phyloP scores from a whole-genome alignment of 2,888 invertebrate genomes.

The Iphiclides podalirius region DNA sequence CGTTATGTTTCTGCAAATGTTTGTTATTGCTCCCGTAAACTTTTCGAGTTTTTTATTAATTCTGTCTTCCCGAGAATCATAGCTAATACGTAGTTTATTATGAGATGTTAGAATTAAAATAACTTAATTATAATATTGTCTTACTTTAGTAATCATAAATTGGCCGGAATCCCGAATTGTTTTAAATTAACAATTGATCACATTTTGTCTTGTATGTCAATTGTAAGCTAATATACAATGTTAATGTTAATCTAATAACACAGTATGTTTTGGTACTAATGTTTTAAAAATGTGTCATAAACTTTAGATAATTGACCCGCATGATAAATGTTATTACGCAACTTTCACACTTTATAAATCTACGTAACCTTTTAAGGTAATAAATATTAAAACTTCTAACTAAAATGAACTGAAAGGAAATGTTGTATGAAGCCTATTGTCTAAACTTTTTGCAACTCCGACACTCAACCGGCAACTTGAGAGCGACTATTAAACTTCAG shows the following conservation, averaged over 20 bases:
- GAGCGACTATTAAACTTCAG: slow-evolving; percentile 62
- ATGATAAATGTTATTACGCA: neutral
- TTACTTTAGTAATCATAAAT: no score
- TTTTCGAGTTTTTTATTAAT: neutral
- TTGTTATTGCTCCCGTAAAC: slow-evolving; percentile 6
- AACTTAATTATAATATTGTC: no score
- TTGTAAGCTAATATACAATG: no score
- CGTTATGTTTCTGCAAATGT: slow-evolving; percentile 12
- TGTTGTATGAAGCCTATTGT: slow-evolving; percentile 44
- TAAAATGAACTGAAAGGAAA: slow-evolving; percentile 40
- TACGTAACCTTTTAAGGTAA: slow-evolving; percentile 13
- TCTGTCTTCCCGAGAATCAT: neutral
- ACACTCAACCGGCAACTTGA: slow-evolving; percentile 45
- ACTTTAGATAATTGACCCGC: no score
- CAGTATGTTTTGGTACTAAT: no score
- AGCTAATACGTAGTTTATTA: slow-evolving; percentile 29
- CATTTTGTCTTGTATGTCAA: no score
- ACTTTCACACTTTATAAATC: slow-evolving; percentile 15
- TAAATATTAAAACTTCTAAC: slow-evolving; percentile 23
- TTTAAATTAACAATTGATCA: no score
- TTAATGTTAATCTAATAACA: no score
- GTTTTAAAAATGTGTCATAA: no score
- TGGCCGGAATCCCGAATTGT: no score
- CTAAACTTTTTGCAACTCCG: slow-evolving; percentile 47
- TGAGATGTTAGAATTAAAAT: no score